A percentile compares a stretch with the other conserved stretches of the same genome.
Conservation (phyloP, 1,140 invertebrate species). For the Rhagoletis zephyria region DNA sequence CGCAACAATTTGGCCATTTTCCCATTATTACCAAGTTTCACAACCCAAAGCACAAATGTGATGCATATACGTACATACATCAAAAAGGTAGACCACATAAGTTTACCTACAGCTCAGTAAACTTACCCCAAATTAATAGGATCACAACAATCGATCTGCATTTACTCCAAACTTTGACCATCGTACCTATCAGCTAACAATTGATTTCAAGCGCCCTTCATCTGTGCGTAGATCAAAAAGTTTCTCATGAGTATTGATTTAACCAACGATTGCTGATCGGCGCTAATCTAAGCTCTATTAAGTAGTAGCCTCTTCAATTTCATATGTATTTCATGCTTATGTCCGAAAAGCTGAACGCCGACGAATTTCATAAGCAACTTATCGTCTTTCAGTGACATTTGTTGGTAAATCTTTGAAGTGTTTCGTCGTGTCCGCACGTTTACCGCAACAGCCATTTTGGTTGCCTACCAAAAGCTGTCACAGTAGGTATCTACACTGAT, state of each 20-base stretch:
- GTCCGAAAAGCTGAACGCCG: slow-evolving; percentile 3
- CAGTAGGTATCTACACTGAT: background rate
- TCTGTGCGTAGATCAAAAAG: slow-evolving; percentile 7
- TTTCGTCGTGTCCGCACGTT: background rate
- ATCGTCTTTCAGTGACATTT: slow-evolving; percentile 25
- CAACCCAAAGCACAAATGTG: background rate
- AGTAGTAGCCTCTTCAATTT: slow-evolving; percentile 40
- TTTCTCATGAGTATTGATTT: slow-evolving; percentile 52
- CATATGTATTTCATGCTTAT: background rate
- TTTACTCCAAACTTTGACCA: slow-evolving; percentile 5
- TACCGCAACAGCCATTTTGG: background rate
- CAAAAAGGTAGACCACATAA: background rate
- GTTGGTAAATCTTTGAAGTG: background rate
- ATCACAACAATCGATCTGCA: slow-evolving; percentile 27
- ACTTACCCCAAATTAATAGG: background rate
- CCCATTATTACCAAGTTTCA: slow-evolving; percentile 10
- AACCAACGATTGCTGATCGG: background rate
- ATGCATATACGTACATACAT: background rate
- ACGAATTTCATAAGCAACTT: background rate
- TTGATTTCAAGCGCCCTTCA: background rate
- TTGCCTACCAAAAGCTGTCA: background rate
- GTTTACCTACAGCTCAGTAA: background rate
- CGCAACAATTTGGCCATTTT: background rate
- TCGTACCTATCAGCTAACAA: background rate
- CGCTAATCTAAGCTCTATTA: slow-evolving; percentile 31